Base-by-base conservation (phyloP, 2,113 vertebrate genomes). In the Trogon melanurus region DNA sequence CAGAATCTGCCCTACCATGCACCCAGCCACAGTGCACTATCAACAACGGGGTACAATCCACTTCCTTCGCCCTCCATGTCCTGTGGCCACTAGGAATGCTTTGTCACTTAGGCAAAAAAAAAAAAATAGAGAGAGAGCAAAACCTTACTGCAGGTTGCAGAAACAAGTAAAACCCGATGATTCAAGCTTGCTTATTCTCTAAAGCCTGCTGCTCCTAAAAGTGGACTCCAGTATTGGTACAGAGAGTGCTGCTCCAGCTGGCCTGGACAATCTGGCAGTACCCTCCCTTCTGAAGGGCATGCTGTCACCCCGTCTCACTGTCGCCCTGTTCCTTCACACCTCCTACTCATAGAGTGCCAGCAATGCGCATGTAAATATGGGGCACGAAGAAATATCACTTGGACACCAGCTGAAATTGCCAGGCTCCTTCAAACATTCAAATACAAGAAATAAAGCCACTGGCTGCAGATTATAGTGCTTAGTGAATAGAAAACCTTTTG, bases 11-110 rank as follows among this genome's bases (percentile, higher is more conserved):
- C 25, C 38, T 66, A 41, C 6, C 25, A 50, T 3, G 6, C 3
- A 64, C 10, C 15, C 16, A n/a, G 3, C 16, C 2, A 0, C 5
- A 1, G 19, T 4, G 2, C 30, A 56, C 10, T 29, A 30, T 29
- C 58, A 79, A 10, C 2, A 11, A 4, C 4, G 3, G 18, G 10
- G 6, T 12, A 1, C 4, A 67, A 12, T 27, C 19, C 5, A 1
- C 23, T 32, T 62, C 27, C 16, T 79, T 82, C 17, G 3, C 2
- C 2, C 32, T 56, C 7, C 2, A 2, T 2, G 3, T 18, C 41
- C 66, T 1, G 0, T 44, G 19, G 20, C 27, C n/a, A 25, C 2
- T 4, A n/a, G 5, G 2, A 60, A 56, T 25, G 22, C 7, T 81
- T 62, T 56, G 30, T 2, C 3, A 17, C 17, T 51, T 6, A 64